phyloP scores from a whole-genome alignment of 2,888 invertebrate species.

The Cephus rjabovi region DNA sequence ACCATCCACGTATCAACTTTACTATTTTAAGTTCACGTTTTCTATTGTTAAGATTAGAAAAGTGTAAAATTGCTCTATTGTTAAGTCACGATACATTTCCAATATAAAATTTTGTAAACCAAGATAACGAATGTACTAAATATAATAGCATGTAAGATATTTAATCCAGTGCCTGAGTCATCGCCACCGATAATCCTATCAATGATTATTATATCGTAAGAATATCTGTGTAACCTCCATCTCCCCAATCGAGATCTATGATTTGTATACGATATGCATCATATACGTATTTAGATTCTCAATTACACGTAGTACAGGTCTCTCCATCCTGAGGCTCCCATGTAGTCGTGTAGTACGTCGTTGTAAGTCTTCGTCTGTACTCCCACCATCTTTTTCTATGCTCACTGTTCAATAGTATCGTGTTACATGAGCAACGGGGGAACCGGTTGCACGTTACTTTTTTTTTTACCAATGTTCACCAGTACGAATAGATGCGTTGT shows the following conservation, averaged over 20 bases:
- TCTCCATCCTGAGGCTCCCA: neutral
- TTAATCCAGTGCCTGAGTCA: neutral
- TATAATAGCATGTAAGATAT: neutral
- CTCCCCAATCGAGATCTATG: neutral
- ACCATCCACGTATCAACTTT: neutral
- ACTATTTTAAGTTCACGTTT: neutral
- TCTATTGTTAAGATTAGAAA: neutral
- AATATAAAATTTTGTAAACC: neutral
- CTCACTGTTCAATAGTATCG: slow-evolving; percentile 48
- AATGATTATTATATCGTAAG: neutral
- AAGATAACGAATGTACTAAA: neutral
- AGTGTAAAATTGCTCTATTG: neutral
- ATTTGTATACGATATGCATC: neutral
- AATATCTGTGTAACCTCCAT: neutral
- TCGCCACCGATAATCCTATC: neutral
- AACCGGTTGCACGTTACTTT: slow-evolving; percentile 46
- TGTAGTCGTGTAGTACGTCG: slow-evolving; percentile 6
- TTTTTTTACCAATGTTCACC: neutral
- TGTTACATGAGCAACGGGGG: slow-evolving; percentile 40
- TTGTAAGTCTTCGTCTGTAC: slow-evolving; percentile 53
- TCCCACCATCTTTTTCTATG: slow-evolving; percentile 28
- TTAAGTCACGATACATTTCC: neutral
- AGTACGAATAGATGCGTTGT: neutral
- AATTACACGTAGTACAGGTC: neutral
- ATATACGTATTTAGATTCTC: neutral